Conservation (phyloP, 2,797 vertebrate species). For the Aythya fuligula region DNA sequence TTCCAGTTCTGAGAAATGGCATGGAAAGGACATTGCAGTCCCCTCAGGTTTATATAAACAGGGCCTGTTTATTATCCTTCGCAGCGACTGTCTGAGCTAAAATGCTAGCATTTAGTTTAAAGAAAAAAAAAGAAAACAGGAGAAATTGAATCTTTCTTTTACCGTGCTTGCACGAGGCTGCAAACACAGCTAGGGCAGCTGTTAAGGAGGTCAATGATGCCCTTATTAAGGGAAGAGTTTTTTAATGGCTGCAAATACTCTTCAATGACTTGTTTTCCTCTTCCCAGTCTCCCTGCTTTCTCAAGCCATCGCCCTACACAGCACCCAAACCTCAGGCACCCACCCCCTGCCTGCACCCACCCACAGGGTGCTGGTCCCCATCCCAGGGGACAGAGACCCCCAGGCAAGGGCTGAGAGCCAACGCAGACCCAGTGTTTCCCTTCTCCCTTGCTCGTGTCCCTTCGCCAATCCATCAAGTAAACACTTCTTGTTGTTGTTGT, state of each 20-base stretch:
- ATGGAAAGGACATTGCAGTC: neutral
- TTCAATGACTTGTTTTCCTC: neutral
- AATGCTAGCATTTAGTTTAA: neutral
- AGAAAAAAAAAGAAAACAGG: neutral
- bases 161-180: rapidly evolving
- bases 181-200: neutral
- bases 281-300: neutral
- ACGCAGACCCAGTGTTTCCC: rapidly evolving
- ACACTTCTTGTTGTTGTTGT: neutral
- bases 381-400: neutral
- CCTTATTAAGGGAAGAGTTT: neutral
- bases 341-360: neutral
- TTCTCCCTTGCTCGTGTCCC: neutral
- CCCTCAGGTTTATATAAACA: slow-evolving; percentile 9
- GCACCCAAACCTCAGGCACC: neutral
- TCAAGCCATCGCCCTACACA: neutral
- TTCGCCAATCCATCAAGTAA: neutral
- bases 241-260: neutral
- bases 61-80: neutral
- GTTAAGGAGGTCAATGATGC: neutral
- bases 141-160: neutral
- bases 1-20: slow-evolving; percentile 50
- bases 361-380: neutral
- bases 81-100: neutral
- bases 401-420: neutral